Evolutionary conservation across 2,113 vertebrate species (phyloP).

Genomic region (Albula glossodonta): DNA sequence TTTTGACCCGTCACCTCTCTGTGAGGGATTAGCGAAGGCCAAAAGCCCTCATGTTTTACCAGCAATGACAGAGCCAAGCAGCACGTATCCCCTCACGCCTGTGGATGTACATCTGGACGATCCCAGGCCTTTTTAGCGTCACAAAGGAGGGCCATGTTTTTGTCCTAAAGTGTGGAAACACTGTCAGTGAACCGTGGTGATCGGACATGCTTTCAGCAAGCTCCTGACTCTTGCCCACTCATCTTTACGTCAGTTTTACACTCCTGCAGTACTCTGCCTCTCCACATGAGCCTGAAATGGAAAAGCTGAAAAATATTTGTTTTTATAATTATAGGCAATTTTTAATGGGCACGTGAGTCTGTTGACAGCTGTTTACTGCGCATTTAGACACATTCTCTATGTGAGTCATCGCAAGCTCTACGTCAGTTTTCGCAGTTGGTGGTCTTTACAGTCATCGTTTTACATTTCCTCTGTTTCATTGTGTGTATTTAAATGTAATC

Average conservation of each 20-base stretch:
- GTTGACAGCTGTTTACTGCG: not conserved
- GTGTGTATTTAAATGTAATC: not conserved
- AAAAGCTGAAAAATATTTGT: too few species aligned
- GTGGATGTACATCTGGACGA: not conserved
- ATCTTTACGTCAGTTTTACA: not conserved
- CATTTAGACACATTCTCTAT: not conserved
- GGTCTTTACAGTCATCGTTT: conserved; percentile 1
- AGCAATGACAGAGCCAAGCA: not conserved
- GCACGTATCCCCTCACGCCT: not conserved
- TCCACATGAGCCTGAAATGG: not conserved
- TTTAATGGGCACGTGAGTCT: not conserved
- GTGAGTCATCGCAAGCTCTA: not conserved
- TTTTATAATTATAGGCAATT: not conserved
- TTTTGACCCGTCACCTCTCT: not conserved
- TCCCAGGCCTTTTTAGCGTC: too few species aligned
- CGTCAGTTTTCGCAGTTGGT: not conserved
- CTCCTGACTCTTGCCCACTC: not conserved
- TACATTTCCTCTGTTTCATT: not conserved
- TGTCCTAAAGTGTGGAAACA: not conserved
- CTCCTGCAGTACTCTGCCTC: not conserved
- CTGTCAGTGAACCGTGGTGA: not conserved
- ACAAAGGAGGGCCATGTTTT: not conserved
- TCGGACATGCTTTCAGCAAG: not conserved
- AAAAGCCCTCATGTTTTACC: not conserved
- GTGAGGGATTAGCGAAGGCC: not conserved